Base-by-base conservation (phyloP, 64 coral and sea anemone species). In the Stylophora pistillata region DNA sequence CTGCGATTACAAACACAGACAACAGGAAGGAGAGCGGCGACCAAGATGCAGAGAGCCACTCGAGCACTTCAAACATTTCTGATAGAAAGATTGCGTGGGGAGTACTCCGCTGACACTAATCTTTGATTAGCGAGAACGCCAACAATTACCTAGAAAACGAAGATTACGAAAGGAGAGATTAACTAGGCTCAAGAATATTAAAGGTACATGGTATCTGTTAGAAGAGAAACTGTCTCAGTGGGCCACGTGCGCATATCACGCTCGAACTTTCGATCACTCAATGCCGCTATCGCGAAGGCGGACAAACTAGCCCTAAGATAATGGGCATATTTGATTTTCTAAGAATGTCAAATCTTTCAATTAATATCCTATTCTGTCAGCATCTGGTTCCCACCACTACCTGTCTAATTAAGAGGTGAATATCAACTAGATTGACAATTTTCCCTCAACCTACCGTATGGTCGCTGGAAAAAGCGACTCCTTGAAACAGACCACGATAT, bases 41-140 rank as follows among this genome's bases (percentile, higher is more conserved):
- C 62, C 80, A 20, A 0, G 61, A 31, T 1, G 20, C 13, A 13
- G 30, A 53, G 80, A 47, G 30, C 80, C 80, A 84, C 58, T 84
- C 80, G 17, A 84, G 53, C 9, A 15, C 61, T 27, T 15, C 33
- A 53, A 64, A 84, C 80, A 84, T 64, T 65, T 61, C 28, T 82
- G 78, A 82, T 82, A 1, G 31, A 82, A 13, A 63, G 78, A 82
- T 84, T 84, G 34, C 80, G 63, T 84, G 80, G 32, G 80, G 37
- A 47, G 37, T 47, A 27, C 59, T 69, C 80, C 52, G 62, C 62
- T 65, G 33, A 53, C 61, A 70, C 12, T 53, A 21, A 29, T 69
- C 62, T 18, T 82, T 82, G 59, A 33, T 21, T 66, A 21, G 30
- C 65, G 33, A 70, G 14, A 28, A 69, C 13, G 26, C 23, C 14